These are phyloP conservation scores for Entomobrya multifasciata DNA, from an alignment of 2,888 invertebrate genomes.

Conservation along the genomic window DNA sequence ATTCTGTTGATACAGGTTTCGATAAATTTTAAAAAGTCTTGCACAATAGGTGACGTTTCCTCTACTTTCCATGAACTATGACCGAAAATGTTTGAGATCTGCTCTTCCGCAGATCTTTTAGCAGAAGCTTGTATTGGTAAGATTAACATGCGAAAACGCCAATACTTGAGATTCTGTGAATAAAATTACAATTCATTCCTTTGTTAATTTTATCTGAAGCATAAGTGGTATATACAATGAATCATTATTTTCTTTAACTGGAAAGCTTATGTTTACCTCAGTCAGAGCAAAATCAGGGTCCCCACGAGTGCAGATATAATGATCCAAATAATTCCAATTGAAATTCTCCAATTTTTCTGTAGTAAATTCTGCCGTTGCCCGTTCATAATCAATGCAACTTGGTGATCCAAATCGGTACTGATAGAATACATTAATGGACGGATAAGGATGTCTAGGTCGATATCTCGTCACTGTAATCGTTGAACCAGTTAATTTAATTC, in stretches of 20 bases:
- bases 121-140: slow-evolving; percentile 89
- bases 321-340: slow-evolving; percentile 98
- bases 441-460: slow-evolving; percentile 97
- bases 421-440: slow-evolving; percentile 95
- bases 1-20: slow-evolving; percentile 95
- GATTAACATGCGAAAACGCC: slow-evolving; percentile 94
- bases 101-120: slow-evolving; percentile 87
- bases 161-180: slow-evolving; percentile 89
- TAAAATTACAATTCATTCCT: slow-evolving; percentile 75
- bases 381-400: slow-evolving; percentile 94
- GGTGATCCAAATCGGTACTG: slow-evolving; percentile 96
- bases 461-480: slow-evolving; percentile 97
- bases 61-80: slow-evolving; percentile 86
- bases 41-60: slow-evolving; percentile 85
- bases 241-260: too few species aligned
- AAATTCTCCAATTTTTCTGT: slow-evolving; percentile 97
- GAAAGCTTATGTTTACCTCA: slow-evolving; percentile 87
- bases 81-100: slow-evolving; percentile 82
- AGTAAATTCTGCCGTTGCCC: slow-evolving; percentile 96
- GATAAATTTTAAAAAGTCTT: slow-evolving; percentile 90
- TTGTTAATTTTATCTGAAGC: too few species aligned
- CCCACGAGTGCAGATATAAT: slow-evolving; percentile 96
- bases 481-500: slow-evolving; percentile 91
- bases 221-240: too few species aligned
- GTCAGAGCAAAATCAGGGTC: slow-evolving; percentile 94